These are phyloP conservation scores for Apodemus speciosus DNA, from an alignment of 2,113 vertebrate genomes.

Conservation along the genomic window DNA sequence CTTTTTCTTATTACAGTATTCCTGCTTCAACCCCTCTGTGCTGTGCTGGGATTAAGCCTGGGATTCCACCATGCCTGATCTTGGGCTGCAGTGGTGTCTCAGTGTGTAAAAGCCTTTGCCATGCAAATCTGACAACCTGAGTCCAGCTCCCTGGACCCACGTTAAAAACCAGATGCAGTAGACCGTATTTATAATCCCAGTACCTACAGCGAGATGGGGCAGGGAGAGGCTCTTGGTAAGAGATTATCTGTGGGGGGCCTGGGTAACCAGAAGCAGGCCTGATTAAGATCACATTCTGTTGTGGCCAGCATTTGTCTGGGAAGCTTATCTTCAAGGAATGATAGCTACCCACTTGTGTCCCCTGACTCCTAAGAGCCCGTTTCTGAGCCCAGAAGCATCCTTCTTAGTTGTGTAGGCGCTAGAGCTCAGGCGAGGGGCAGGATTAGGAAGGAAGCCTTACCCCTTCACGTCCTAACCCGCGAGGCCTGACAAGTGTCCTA, in stretches of 20 bases:
- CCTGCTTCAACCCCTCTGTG: not conserved
- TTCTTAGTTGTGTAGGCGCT: not conserved
- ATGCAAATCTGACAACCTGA: not conserved
- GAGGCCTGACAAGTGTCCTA: not conserved
- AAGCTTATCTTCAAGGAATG: not conserved
- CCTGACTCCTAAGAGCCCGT: not conserved
- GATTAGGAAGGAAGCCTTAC: rapidly evolving
- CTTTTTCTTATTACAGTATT: not conserved
- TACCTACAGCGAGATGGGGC: not conserved
- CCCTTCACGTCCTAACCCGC: not conserved
- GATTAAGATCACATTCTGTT: not conserved
- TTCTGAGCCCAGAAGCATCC: not conserved
- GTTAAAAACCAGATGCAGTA: not conserved
- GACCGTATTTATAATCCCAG: not conserved
- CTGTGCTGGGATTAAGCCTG: not conserved
- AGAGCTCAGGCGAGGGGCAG: not conserved
- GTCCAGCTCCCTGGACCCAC: not conserved
- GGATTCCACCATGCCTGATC: not conserved
- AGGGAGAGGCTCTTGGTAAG: not conserved
- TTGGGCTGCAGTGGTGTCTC: not conserved
- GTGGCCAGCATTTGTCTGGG: not conserved
- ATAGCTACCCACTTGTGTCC: not conserved
- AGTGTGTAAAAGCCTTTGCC: not conserved
- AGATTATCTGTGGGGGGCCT: not conserved
- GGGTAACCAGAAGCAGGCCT: not conserved